Conservation (phyloP, 92 coral and sea anemone species). For the Actinernus sp. region DNA sequence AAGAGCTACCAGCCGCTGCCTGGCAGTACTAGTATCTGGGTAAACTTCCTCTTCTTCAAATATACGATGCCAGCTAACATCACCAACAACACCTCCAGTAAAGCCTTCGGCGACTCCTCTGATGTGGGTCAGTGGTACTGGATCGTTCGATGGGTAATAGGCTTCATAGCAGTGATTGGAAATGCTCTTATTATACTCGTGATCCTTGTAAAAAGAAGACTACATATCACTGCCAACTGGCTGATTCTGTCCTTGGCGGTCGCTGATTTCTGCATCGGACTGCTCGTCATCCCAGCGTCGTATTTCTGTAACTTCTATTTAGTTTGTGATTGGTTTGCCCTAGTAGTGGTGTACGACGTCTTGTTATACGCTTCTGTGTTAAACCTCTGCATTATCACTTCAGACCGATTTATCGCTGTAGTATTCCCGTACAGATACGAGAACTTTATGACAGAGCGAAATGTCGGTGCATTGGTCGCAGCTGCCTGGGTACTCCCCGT, state of each 20-base stretch:
- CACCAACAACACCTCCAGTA: background rate
- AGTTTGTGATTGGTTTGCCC: background rate
- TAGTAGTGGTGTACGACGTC: background rate
- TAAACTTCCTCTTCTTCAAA: too few species aligned
- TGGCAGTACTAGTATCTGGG: too few species aligned
- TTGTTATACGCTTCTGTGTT: background rate
- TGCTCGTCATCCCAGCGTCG: background rate
- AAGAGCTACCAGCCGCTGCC: too few species aligned
- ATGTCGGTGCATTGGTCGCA: background rate
- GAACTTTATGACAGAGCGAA: background rate
- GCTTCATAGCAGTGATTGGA: background rate
- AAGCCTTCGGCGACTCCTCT: background rate
- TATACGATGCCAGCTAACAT: too few species aligned
- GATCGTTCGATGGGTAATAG: background rate
- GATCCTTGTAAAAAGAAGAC: background rate
- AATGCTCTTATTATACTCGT: background rate
- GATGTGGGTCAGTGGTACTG: background rate
- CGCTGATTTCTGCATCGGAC: background rate
- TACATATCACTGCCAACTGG: background rate
- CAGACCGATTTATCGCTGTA: conserved; percentile 2
- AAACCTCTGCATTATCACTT: background rate
- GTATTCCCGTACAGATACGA: conserved; percentile 1
- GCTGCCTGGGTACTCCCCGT: background rate
- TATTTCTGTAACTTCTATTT: background rate
- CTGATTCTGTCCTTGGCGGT: conserved; percentile 1